Evolutionary conservation across 2,113 vertebrate genomes (phyloP).

Genomic region (Calypte anna): DNA sequence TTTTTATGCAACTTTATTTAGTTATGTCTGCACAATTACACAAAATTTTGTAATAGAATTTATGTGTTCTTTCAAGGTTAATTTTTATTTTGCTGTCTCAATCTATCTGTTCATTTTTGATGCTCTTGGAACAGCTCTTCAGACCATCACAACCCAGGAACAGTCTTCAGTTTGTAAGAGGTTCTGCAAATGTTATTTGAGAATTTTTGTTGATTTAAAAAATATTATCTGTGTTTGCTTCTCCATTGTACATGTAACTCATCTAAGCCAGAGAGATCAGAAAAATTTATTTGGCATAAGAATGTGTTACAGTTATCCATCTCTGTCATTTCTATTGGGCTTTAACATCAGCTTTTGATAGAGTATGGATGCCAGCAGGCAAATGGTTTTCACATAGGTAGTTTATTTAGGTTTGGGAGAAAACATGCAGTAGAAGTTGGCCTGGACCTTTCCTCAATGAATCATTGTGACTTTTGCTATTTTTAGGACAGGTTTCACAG

Average conservation of each 20-base stretch:
- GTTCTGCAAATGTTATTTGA: neutral
- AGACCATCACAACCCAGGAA: neutral
- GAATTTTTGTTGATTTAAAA: neutral
- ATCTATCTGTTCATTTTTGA: neutral
- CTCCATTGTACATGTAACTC: neutral
- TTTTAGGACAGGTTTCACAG: neutral
- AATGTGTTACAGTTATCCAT: neutral
- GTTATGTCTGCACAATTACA: neutral
- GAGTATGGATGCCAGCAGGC: neutral
- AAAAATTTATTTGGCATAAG: neutral
- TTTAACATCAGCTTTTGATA: neutral
- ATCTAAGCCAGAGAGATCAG: neutral
- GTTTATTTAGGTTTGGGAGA: neutral
- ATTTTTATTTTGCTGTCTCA: neutral
- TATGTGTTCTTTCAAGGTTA: neutral
- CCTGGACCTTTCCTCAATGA: neutral
- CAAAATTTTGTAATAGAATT: fast-evolving
- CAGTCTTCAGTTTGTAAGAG: neutral
- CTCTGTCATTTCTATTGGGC: neutral
- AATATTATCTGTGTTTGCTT: neutral
- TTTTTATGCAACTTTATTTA: neutral
- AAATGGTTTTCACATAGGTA: neutral
- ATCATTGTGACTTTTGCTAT: neutral
- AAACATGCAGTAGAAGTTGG: neutral
- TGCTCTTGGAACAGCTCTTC: neutral